Conservation (phyloP, 1,140 invertebrate species). For the Brachionus manjavacas region DNA sequence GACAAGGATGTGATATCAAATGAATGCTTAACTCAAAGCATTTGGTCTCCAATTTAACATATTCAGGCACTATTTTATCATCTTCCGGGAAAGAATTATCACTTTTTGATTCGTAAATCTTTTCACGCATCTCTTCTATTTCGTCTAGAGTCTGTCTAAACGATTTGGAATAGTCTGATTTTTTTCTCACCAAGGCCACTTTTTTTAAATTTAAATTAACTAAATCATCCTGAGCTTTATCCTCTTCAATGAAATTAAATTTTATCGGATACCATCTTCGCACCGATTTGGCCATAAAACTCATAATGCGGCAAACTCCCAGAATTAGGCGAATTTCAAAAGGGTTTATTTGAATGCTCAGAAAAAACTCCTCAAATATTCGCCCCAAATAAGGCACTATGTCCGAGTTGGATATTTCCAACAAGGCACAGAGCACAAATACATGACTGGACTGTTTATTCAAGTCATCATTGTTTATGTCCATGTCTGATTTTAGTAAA, state of each 20-base stretch:
- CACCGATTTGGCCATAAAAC: background rate
- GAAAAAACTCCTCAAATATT: constrained; percentile 27
- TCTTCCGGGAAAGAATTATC: background rate
- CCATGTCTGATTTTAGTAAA: background rate
- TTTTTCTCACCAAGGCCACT: background rate
- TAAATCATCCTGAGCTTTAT: background rate
- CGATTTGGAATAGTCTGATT: background rate
- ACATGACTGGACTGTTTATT: constrained; percentile 17
- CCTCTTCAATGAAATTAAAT: constrained; percentile 1
- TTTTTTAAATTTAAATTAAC: constrained; percentile 2
- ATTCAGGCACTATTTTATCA: background rate
- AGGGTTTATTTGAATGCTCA: constrained; percentile 14
- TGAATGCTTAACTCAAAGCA: background rate
- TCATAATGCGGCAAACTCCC: constrained; percentile 23
- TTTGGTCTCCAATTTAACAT: constrained; percentile 1
- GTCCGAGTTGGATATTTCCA: constrained; percentile 19
- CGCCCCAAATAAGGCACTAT: background rate
- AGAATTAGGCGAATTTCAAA: background rate
- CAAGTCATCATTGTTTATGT: background rate
- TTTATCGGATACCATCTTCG: constrained; percentile 1
- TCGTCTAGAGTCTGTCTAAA: background rate
- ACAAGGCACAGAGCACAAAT: constrained; percentile 27
- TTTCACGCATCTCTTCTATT: background rate
- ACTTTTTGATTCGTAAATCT: background rate
- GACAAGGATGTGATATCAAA: constrained; percentile 13